Evolutionary conservation across 1,140 invertebrate species (phyloP), one percentile per base, ranked within the genome.

Genomic region (Oncopeltus fasciatus): DNA sequence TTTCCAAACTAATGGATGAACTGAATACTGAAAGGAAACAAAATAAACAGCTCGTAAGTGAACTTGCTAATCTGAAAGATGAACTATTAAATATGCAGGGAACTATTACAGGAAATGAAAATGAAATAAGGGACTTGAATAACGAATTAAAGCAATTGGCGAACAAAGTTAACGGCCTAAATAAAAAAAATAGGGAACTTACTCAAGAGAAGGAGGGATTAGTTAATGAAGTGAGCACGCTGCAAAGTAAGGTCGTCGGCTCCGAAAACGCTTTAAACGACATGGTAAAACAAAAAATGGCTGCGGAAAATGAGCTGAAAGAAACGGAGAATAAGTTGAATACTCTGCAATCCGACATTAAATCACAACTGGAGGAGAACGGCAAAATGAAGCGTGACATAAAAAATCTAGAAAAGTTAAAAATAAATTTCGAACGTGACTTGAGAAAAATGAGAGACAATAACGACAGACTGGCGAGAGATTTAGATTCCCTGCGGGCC

Each of bases 101-200:
- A 21, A 9, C 18, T 28, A 31, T 56, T 2, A 24, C 21, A 16
- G 59, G 27, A 2, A 26, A 49, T 43, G 47, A 49, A 20, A 60
- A 51, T 44, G 14, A 64, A n/a, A 26, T 64, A 0, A 60, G 28
- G 12, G 46, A 28, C 16, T 18, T 60, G 2, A 61, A 57, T 28
- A 43, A 31, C 21, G 58, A 64, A 14, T 56, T 51, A 20, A 64
- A 57, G 57, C 14, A 21, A 8, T 20, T 14, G 9, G 18, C 1
- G 53, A 64, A 47, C 28, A 33, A 64, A 26, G 12, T 60, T 11
- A 31, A 27, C 18, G 18, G 20, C 2, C 27, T 57, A 14, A 60
- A 56, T 2, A 64, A 60, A 46, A 16, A 21, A 27, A n/a, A 60
- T 3, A 60, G 18, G 5, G 27, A 64, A 29, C n/a, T 21, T 26